Evolutionary conservation across 2,797 vertebrate species (phyloP).

Genomic region (Falco rusticolus): DNA sequence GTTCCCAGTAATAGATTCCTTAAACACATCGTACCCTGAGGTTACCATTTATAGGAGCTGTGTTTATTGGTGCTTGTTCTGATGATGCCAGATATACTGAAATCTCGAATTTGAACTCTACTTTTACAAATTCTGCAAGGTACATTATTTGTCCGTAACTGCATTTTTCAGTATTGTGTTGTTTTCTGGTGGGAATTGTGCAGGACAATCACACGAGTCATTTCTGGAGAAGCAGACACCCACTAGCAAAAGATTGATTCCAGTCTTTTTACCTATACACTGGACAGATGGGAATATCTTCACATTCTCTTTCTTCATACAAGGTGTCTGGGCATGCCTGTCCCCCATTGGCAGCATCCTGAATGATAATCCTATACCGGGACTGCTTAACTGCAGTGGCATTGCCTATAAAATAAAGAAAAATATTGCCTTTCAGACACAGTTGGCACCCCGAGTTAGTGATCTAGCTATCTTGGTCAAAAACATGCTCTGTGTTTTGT

Average conservation of each 20-base stretch:
- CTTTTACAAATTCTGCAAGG: neutral
- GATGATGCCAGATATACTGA: neutral
- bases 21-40: neutral
- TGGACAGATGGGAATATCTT: slow-evolving; percentile 85
- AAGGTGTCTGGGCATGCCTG: slow-evolving; percentile 94
- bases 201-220: neutral
- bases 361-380: slow-evolving; percentile 88
- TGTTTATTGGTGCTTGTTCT: neutral
- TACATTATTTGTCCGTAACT: neutral
- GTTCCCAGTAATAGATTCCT: neutral
- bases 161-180: neutral
- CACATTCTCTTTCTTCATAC: slow-evolving; percentile 94
- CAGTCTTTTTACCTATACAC: slow-evolving; percentile 82
- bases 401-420: slow-evolving; percentile 80
- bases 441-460: neutral
- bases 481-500: neutral
- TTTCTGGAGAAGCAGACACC: neutral
- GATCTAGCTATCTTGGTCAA: neutral
- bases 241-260: neutral
- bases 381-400: slow-evolving; percentile 84
- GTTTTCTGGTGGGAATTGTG: neutral
- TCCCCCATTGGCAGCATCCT: slow-evolving; percentile 85
- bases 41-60: neutral
- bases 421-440: neutral
- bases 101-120: neutral